Base-by-base conservation (phyloP, 1,140 invertebrate genomes). In the Yoshiicerus persimilis region DNA sequence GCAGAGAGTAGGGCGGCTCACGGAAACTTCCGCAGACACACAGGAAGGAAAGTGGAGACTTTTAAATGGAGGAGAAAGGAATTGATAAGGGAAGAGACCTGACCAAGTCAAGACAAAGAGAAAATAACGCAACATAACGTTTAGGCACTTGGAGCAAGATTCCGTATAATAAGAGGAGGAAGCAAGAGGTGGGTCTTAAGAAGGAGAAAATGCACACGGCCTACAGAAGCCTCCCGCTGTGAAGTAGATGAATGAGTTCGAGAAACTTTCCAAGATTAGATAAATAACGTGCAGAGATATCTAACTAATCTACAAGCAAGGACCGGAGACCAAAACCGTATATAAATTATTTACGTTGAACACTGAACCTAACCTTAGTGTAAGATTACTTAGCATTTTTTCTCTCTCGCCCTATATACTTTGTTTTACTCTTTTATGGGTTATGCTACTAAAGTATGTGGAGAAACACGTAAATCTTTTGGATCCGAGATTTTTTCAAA, bases 251-350 rank as follows among this genome's bases (percentile, higher is more conserved):
- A 80, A 80, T 80, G 75, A 80, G 30, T 80, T 6, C 32, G 13
- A 36, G 75, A 80, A 36, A 80, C 32, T 80, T 36, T 80, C 27
- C 23, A 3, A 80, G 75, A 80, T 80, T 38, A 80, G 75, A 80
- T 80, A 80, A 80, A 80, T 80, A 80, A 80, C 75, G 30, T 34
- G 75, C 11, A 80, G 34, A 80, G 75, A 80, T 80, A 80, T 80
- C 66, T 70, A 25, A 70, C 66, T 70, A 70, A 70, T 70, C 66
- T 70, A 32, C 66, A 70, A 70, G 30, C 1, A 56, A 56, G 8
- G 64, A 66, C 13, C 66, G 13, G 32, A n/a, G 5, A 36, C 8
- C n/a, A 34, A 20, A 11, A 38, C 9, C 13, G 8, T 20, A 38
- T 13, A 80, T 38, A 80, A 80, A 80, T 80, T 80, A n/a, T 80